Base-by-base conservation (phyloP, 2,888 invertebrate species). In the Agelastica alni region DNA sequence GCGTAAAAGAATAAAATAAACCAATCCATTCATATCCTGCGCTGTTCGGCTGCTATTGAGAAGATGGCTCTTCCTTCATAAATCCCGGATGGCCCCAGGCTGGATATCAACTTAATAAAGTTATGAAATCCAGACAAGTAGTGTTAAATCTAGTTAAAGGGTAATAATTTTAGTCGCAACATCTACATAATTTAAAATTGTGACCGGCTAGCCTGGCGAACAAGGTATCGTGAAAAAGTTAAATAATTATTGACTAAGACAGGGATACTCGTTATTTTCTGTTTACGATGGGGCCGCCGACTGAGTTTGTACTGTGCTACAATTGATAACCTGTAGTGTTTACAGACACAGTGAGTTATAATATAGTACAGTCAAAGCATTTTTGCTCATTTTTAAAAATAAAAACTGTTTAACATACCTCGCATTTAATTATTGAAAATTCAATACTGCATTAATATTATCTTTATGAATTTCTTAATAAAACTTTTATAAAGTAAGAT, bases 261-360 rank as follows among this genome's bases (percentile, higher is more conserved):
- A 72, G 72, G 62, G 64, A 59, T 64, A 66, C 67, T 69, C 68
- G 70, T 72, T 70, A 65, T 66, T 66, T 66, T 66, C 65, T 64
- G 67, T 72, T 70, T 68, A 70, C 68, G 71, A 67, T 60, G 61
- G 57, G 69, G 64, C 71, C 71, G 61, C 74, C 72, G 62, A 66
- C 72, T 66, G 74, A 36, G 71, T 55, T 62, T 55, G 62, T 64
- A 66, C 68, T 66, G 66, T 59, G 67, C 64, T 63, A 72, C 73
- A 73, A 73, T 74, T 75, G 74, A 74, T 73, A 73, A 73, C 74
- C 74, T 68, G 72, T 69, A 68, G 73, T 66, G 72, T 72, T 73
- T 71, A 71, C 71, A 71, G 71, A 66, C 67, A 64, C 63, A 56
- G 63, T 60, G 57, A 65, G 65, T 67, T 66, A 68, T 51, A 51